These are phyloP conservation scores for Calycopis cecrops DNA, from an alignment of 1,140 invertebrate genomes.

Conservation along the genomic window DNA sequence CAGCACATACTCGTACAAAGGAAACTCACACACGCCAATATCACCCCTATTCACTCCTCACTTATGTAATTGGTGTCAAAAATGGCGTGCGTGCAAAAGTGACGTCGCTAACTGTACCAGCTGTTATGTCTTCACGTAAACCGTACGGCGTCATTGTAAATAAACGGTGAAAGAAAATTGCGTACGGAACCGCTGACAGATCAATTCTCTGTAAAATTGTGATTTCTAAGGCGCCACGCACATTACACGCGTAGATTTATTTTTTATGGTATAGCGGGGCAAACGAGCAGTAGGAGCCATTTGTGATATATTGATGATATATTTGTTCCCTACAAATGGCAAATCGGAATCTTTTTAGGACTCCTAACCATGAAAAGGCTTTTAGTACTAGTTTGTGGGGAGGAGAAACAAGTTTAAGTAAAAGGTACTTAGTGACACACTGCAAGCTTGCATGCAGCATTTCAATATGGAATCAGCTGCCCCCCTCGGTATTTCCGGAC, in stretches of 20 bases:
- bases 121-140: constrained; percentile 11
- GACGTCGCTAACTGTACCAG: constrained; percentile 8
- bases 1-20: background rate
- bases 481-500: too few species aligned
- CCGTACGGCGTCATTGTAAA: constrained; percentile 30
- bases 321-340: too few species aligned
- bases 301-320: too few species aligned
- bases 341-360: too few species aligned
- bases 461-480: too few species aligned
- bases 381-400: too few species aligned
- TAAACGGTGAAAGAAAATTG: constrained; percentile 50
- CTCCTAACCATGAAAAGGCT: too few species aligned
- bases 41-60: background rate
- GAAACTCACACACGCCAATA: background rate
- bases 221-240: constrained; percentile 6
- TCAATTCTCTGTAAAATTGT: constrained; percentile 21
- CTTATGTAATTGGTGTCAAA: background rate
- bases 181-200: constrained; percentile 26
- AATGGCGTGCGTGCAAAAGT: constrained; percentile 9
- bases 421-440: too few species aligned
- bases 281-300: too few species aligned
- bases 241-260: background rate
- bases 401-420: too few species aligned
- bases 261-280: too few species aligned
- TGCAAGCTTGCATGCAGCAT: too few species aligned